Conservation (phyloP, 1,140 invertebrate genomes). For the Drosophila triauraria region DNA sequence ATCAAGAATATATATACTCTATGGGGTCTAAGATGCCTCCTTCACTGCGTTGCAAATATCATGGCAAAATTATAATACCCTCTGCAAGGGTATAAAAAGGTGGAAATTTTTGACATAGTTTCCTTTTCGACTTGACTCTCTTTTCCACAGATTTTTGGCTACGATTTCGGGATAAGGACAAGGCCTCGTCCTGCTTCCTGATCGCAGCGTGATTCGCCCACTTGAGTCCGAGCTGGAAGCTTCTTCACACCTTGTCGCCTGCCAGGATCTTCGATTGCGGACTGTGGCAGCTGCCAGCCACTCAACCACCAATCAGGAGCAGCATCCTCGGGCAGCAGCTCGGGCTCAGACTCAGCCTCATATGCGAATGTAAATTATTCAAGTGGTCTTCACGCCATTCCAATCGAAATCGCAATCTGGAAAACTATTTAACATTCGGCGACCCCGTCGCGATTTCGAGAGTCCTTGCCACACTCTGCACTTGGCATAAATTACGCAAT, state of each 20-base stretch:
- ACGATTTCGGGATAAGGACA: neutral
- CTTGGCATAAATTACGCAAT: constrained; percentile 70
- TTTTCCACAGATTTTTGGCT: neutral
- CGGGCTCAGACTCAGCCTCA: neutral
- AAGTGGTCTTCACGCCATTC: constrained; percentile 77
- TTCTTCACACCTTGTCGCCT: constrained; percentile 74
- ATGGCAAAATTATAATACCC: too few species aligned
- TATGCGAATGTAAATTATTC: constrained; percentile 73
- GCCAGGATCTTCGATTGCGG: constrained; percentile 61
- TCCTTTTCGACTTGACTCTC: neutral
- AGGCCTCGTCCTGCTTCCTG: neutral
- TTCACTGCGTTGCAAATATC: too few species aligned
- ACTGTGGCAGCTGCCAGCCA: constrained; percentile 28
- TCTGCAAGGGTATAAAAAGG: too few species aligned
- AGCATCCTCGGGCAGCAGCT: neutral
- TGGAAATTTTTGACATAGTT: too few species aligned
- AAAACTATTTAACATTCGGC: constrained; percentile 64
- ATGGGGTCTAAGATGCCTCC: too few species aligned
- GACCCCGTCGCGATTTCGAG: constrained; percentile 59
- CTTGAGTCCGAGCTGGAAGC: constrained; percentile 46
- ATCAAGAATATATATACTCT: too few species aligned
- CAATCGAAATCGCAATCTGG: constrained; percentile 6
- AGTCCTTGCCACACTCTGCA: constrained; percentile 50
- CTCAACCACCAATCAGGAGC: constrained; percentile 52
- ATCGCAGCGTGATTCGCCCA: constrained; percentile 26